Evolutionary conservation across 2,113 vertebrate species (phyloP).

Genomic region (Sylvilagus bachmani): DNA sequence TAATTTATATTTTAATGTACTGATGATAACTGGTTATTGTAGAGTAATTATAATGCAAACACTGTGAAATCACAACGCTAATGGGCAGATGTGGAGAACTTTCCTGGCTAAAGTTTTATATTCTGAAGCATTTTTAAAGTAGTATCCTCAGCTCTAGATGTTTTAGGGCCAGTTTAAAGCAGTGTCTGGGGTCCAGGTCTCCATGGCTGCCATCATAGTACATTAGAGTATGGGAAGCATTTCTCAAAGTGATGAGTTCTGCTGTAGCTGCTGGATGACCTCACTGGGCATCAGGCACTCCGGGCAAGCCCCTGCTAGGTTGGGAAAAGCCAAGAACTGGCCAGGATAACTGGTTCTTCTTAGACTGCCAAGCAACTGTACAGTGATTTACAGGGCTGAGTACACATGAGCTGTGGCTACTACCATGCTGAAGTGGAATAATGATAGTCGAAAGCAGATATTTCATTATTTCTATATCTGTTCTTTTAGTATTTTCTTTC

Average conservation of each 20-base stretch:
- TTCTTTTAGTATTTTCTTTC: not conserved
- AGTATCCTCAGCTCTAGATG: conserved; percentile 87
- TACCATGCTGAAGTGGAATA: no score
- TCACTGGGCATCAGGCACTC: not conserved
- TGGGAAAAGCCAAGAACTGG: not conserved
- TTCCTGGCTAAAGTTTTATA: conserved; percentile 78
- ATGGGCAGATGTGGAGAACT: conserved; percentile 62
- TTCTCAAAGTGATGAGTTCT: conserved; percentile 87
- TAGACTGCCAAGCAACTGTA: not conserved
- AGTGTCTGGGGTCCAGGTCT: conserved; percentile 83
- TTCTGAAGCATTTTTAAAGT: conserved; percentile 87
- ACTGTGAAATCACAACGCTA: conserved; percentile 84
- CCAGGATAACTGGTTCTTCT: not conserved
- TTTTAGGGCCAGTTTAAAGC: conserved; percentile 89
- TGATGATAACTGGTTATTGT: conserved; percentile 86
- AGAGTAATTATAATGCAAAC: conserved; percentile 85
- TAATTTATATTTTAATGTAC: conserved; percentile 88
- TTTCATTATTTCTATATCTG: not conserved
- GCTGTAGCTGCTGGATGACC: conserved; percentile 82
- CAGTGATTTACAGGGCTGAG: not conserved
- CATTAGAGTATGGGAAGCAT: conserved; percentile 87
- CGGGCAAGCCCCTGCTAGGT: no score
- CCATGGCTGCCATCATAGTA: conserved; percentile 81
- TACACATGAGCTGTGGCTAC: not conserved
- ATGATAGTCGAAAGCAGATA: not conserved